Percentiles rank a stretch among this genome's conserved stretches.
Evolutionary conservation across 2,113 vertebrate genomes (phyloP).

Genomic region (Chaetorhynchus papuensis): DNA sequence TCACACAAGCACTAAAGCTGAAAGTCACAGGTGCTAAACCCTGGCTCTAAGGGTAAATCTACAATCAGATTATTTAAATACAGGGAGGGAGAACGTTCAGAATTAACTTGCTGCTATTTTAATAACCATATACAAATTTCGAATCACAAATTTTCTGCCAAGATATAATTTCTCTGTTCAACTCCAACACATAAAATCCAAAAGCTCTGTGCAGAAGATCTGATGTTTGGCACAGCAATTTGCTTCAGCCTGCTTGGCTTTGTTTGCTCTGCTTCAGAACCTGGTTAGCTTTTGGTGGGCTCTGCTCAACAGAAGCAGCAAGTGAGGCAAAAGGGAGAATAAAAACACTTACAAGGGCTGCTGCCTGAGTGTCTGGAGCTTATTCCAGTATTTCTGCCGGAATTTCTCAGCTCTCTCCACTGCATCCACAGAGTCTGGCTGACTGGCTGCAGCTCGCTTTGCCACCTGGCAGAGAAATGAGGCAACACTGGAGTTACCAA

Average conservation of each 20-base stretch:
- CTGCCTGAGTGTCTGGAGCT: constrained; percentile 90
- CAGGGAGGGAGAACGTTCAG: not conserved
- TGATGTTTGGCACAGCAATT: not conserved
- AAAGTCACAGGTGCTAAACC: not conserved
- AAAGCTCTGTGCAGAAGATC: not conserved
- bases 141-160: not conserved
- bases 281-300: not conserved
- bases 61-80: not conserved
- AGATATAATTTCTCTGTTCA: not conserved
- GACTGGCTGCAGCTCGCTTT: constrained; percentile 91
- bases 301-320: not conserved
- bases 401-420: constrained; percentile 88
- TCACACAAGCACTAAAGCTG: not conserved
- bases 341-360: constrained; percentile 88
- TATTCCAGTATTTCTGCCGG: constrained; percentile 92
- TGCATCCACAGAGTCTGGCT: constrained; percentile 82
- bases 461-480: constrained; percentile 79
- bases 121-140: not conserved
- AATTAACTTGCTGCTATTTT: not conserved
- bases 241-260: not conserved
- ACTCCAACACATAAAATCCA: not conserved
- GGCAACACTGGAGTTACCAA: not conserved
- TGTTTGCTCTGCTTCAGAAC: not conserved
- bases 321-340: not conserved
- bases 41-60: not conserved